Conservation (phyloP, 2,113 vertebrate species). For the Mandrillus leucophaeus region DNA sequence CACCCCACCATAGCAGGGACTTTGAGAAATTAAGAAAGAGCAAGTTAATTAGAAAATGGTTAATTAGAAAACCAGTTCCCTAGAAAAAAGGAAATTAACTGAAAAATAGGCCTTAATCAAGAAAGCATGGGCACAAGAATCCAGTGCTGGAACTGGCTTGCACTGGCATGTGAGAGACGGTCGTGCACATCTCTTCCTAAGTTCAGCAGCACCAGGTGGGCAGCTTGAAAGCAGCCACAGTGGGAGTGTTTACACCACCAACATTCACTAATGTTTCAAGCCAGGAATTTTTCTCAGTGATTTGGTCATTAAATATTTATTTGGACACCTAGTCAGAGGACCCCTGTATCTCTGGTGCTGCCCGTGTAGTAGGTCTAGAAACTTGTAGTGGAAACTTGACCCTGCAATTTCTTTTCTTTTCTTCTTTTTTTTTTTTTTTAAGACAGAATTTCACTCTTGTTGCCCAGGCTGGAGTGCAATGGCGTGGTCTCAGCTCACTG, state of each 20-base stretch:
- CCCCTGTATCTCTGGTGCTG: not conserved
- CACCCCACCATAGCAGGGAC: not conserved
- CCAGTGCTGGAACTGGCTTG: not conserved
- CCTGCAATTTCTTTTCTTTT: not conserved
- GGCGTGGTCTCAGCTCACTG: too few relatives aligned
- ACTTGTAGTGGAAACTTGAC: not conserved
- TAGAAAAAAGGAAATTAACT: conserved; percentile 41
- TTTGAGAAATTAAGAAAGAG: conserved; percentile 52
- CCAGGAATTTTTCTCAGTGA: not conserved
- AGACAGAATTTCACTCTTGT: too few relatives aligned
- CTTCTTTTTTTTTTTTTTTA: too few relatives aligned
- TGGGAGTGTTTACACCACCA: not conserved
- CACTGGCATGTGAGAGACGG: not conserved
- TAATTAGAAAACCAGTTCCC: conserved; percentile 37
- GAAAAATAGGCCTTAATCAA: conserved; percentile 27
- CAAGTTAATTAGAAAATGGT: conserved; percentile 57
- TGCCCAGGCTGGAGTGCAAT: too few relatives aligned
- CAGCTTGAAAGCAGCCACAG: not conserved
- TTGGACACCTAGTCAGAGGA: not conserved
- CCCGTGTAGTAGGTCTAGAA: not conserved
- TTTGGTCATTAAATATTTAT: not conserved
- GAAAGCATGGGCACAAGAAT: not conserved
- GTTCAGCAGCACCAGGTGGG: not conserved
- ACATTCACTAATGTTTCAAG: not conserved
- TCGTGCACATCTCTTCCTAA: not conserved